A percentile compares a stretch with the other conserved stretches of the same genome.
Evolutionary conservation across 2,113 vertebrate species (phyloP).

Genomic region (Heterotilapia buettikoferi): DNA sequence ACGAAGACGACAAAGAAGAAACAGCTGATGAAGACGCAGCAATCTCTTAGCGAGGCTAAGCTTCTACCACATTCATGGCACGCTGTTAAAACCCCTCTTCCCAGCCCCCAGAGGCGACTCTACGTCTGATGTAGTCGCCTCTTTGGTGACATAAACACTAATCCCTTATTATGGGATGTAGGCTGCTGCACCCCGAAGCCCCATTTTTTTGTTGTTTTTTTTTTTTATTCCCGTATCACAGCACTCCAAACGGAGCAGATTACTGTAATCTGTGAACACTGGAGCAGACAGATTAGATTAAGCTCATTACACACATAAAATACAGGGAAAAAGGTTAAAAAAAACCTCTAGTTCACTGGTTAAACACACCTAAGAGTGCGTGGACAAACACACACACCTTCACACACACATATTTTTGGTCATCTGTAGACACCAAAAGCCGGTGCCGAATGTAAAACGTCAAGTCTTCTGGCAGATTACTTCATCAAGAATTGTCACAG

Average conservation of each 20-base stretch:
- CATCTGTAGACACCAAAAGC: neutral
- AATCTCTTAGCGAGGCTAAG: slow-evolving; percentile 26
- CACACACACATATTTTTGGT: slow-evolving; percentile 4
- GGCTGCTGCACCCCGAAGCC: slow-evolving; percentile 33
- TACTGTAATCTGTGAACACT: slow-evolving; percentile 70
- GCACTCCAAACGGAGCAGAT: slow-evolving; percentile 59
- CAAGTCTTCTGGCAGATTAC: neutral
- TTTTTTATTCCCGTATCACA: slow-evolving; percentile 60
- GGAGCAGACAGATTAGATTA: slow-evolving; percentile 69
- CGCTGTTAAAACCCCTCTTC: slow-evolving; percentile 23
- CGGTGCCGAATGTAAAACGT: neutral
- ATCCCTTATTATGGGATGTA: slow-evolving; percentile 67
- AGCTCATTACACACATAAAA: slow-evolving; percentile 56
- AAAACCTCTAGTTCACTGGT: neutral
- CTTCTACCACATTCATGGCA: slow-evolving; percentile 15
- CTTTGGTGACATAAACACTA: slow-evolving; percentile 66
- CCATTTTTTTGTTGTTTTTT: slow-evolving; percentile 1
- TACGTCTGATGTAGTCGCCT: slow-evolving; percentile 53
- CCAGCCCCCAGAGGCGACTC: slow-evolving; percentile 33
- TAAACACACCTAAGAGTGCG: slow-evolving; percentile 17
- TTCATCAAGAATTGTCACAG: neutral
- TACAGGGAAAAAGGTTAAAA: slow-evolving; percentile 37
- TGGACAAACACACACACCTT: neutral
- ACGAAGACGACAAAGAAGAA: slow-evolving; percentile 1
- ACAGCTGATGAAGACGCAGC: slow-evolving; percentile 14